Evolutionary conservation across 1,140 invertebrate genomes (phyloP), one percentile per base, ranked within the genome.

Genomic region (Ceratina australensis): DNA sequence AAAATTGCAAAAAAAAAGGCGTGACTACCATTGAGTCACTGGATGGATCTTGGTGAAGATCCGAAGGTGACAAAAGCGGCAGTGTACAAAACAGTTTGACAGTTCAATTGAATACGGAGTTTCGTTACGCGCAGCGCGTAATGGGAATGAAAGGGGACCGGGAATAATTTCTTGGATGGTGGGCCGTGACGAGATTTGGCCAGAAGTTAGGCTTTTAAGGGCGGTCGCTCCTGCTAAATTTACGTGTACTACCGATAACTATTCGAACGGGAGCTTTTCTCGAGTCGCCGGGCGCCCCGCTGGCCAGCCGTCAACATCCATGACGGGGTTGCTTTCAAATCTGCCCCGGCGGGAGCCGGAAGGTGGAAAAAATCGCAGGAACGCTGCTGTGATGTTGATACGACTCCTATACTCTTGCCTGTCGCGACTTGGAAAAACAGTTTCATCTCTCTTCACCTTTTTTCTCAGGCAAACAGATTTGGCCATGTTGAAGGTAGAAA

Each of bases 171-270:
- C 5, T 18, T n/a, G 15, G 5, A 52, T 10, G 50, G 56, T 7
- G 50, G 42, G 33, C 52, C 72, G 67, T 80, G 78, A 82, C 75
- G 81, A 79, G 76, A 77, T 78, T 59, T 82, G 80, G 72, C 66
- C 69, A 81, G 66, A 81, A 78, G 65, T 79, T 68, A 59, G 63
- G 75, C 50, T 83, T 81, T 22, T 42, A 63, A 79, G 60, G 60
- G 74, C 26, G 61, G 49, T 72, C 66, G 60, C 22, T 1, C 15
- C 67, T 76, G 42, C 28, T 7, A 13, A 18, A n/a, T 16, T n/a
- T 18, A 56, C 18, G 52, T 54, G 10, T 42, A 42, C 8, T 52
- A 47, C 50, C 52, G 52, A 16, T 54, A 24, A 64, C 33, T 8
- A 42, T 10, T 3, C 0, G 33, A 42, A 42, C 76, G 72, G 76